phyloP scores from a whole-genome alignment of 2,888 invertebrate species.

The Drosophila austrosaltans region DNA sequence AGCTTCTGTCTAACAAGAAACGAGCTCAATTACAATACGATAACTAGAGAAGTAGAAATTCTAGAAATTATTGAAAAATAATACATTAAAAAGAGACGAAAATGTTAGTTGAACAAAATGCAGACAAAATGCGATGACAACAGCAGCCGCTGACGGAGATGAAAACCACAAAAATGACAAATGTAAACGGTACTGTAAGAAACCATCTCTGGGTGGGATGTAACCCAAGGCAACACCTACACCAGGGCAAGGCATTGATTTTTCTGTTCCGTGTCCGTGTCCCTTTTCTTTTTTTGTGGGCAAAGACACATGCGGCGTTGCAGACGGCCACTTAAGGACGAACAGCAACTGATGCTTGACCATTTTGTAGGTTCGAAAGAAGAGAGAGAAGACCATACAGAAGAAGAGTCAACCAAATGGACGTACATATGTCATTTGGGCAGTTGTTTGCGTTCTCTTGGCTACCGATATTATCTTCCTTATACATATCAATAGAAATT shows the following conservation, averaged over 20 bases:
- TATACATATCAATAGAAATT: slow-evolving; percentile 4
- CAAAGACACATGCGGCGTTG: slow-evolving; percentile 69
- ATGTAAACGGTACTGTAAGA: slow-evolving; percentile 61
- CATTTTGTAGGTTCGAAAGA: slow-evolving; percentile 56
- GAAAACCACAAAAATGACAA: slow-evolving; percentile 70
- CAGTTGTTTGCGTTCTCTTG: slow-evolving; percentile 66
- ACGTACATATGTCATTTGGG: slow-evolving; percentile 59
- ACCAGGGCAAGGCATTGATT: slow-evolving; percentile 44
- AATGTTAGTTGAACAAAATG: slow-evolving; percentile 1
- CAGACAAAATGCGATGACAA: slow-evolving; percentile 43
- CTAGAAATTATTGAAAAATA: slow-evolving; percentile 53
- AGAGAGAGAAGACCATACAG: slow-evolving; percentile 28
- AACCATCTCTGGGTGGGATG: slow-evolving; percentile 55
- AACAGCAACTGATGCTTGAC: slow-evolving; percentile 64
- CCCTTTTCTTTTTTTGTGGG: slow-evolving; percentile 25
- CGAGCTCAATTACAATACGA: slow-evolving; percentile 39
- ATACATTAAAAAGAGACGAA: slow-evolving; percentile 42
- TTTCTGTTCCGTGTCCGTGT: slow-evolving; percentile 38
- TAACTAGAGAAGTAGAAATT: slow-evolving; percentile 49
- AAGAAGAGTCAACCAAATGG: slow-evolving; percentile 9
- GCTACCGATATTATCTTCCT: slow-evolving; percentile 55
- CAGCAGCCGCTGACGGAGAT: slow-evolving; percentile 24
- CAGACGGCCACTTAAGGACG: slow-evolving; percentile 68
- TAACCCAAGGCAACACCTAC: slow-evolving; percentile 66
- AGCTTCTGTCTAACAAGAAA: slow-evolving; percentile 25